Evolutionary conservation across 2,797 vertebrate genomes (phyloP).

Genomic region (Danio jaintianensis): DNA sequence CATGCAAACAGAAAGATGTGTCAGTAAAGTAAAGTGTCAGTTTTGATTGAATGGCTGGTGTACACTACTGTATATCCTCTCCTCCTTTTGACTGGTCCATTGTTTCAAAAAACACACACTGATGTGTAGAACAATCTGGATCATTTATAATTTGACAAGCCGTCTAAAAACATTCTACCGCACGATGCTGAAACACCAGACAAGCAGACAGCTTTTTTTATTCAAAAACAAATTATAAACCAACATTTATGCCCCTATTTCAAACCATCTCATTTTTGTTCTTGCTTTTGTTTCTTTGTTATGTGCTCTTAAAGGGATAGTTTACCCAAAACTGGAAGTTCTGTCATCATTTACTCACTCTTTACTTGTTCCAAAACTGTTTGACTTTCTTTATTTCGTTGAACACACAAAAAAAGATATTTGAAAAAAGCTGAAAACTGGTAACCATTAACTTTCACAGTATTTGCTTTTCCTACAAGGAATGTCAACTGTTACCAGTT

Average conservation of each 20-base stretch:
- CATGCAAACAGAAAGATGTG: not conserved
- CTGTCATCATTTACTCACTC: no score
- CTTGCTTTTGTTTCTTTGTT: not conserved
- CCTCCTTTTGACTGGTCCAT: not conserved
- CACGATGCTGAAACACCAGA: not conserved
- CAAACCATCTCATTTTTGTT: not conserved
- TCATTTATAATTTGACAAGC: not conserved
- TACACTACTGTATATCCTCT: not conserved
- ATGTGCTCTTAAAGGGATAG: slow-evolving; percentile 3
- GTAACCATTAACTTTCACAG: no score
- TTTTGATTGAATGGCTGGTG: not conserved
- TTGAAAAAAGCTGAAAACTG: no score
- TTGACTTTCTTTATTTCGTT: no score
- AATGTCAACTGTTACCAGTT: no score
- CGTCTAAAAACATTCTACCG: not conserved
- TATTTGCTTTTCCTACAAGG: no score
- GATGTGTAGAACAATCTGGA: not conserved
- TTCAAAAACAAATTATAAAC: slow-evolving; percentile 1
- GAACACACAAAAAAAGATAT: no score
- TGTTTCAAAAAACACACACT: not conserved
- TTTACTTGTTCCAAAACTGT: no score
- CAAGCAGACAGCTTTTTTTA: not conserved
- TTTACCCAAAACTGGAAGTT: no score
- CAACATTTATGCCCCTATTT: not conserved
- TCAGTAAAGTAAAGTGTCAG: not conserved